These are phyloP conservation scores for Pachymerium ferrugineum DNA, from an alignment of 2,888 invertebrate species.

Conservation along the genomic window DNA sequence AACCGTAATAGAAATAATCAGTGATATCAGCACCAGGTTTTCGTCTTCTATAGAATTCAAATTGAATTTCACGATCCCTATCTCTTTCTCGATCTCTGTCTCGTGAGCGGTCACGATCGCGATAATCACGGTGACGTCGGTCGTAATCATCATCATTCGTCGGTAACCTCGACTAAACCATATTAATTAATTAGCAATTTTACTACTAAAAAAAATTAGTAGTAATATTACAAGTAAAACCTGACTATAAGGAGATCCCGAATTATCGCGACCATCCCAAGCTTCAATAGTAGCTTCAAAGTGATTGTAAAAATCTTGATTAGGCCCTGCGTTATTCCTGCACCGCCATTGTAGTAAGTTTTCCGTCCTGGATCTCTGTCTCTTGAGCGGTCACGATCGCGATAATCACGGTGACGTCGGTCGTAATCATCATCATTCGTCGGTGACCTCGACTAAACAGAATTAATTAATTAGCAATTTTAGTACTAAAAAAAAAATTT, in stretches of 20 bases:
- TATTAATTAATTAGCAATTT: background rate
- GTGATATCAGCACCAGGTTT: constrained; percentile 99
- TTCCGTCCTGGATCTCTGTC: constrained; percentile 21
- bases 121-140: constrained; percentile 34
- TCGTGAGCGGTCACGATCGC: background rate
- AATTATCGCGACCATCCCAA: constrained; percentile 35
- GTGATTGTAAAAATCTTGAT: constrained; percentile 33
- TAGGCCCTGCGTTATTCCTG: constrained; percentile 15
- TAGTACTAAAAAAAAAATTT: constrained; percentile 1
- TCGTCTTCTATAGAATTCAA: constrained; percentile 91
- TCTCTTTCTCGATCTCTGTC: no score
- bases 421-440: constrained; percentile 36
- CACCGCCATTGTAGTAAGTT: background rate
- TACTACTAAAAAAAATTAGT: constrained; percentile 1
- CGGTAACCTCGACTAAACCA: constrained; percentile 1
- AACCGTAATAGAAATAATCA: constrained; percentile 98
- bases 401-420: constrained; percentile 34
- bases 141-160: constrained; percentile 36
- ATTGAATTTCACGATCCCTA: constrained; percentile 83
- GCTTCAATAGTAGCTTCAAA: constrained; percentile 33
- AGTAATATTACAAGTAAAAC: background rate
- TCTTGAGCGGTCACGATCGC: constrained; percentile 31
- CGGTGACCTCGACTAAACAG: constrained; percentile 5
- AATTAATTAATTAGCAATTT: background rate
- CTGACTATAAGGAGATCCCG: constrained; percentile 31